Percentiles rank a stretch among this genome's conserved stretches.
Conservation (phyloP, 2,888 invertebrate genomes). For the Stenchaetothrips biformis region DNA sequence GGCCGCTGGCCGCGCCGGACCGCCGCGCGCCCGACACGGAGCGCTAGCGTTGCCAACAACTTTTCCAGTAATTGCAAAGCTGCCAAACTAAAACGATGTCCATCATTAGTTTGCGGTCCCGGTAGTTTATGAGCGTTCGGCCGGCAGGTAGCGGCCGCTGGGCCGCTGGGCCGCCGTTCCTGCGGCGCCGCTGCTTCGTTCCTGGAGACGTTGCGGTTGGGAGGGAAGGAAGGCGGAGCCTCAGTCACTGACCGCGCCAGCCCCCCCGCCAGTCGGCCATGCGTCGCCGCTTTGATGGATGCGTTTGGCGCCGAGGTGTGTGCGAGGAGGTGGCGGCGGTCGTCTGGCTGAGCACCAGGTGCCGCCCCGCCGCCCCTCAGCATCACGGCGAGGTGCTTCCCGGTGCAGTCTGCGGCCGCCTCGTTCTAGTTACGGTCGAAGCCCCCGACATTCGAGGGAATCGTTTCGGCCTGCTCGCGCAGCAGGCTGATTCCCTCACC, state of each 20-base stretch:
- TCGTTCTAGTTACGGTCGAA: too few species aligned
- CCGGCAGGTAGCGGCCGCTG: background rate
- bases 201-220: too few species aligned
- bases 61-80: slow-evolving; percentile 17
- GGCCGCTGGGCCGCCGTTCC: background rate
- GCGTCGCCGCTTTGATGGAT: too few species aligned
- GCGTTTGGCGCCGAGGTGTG: too few species aligned
- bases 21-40: background rate
- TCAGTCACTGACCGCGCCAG: background rate
- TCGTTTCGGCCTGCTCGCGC: background rate
- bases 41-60: background rate
- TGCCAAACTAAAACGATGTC: slow-evolving; percentile 20
- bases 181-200: too few species aligned
- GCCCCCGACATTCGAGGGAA: too few species aligned
- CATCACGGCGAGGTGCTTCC: too few species aligned
- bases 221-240: background rate
- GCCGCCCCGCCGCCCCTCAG: too few species aligned
- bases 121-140: background rate
- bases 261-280: too few species aligned
- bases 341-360: background rate
- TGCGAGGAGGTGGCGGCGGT: background rate
- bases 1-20: background rate
- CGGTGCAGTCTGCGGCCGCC: too few species aligned
- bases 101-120: slow-evolving; percentile 14
- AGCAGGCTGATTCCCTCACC: slow-evolving; percentile 7